These are phyloP conservation scores for Peromyscus melanophrys DNA, from an alignment of 2,797 vertebrate species.

Conservation along the genomic window DNA sequence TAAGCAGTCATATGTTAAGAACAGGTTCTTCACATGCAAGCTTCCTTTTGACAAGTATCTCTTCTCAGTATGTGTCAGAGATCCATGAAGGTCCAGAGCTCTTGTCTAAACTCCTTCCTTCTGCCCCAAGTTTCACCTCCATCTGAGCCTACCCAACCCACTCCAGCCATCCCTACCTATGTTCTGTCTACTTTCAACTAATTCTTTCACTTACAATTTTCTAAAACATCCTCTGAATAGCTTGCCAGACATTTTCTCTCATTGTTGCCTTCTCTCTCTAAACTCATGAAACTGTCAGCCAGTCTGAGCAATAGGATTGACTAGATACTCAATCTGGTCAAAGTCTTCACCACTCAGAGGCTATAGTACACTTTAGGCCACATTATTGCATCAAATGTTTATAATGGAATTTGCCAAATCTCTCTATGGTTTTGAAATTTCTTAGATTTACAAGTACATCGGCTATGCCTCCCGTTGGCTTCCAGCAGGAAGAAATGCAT, in stretches of 20 bases:
- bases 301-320: neutral
- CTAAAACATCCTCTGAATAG: neutral
- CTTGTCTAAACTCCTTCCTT: neutral
- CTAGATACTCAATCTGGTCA: neutral
- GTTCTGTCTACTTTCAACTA: neutral
- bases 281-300: neutral
- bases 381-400: neutral
- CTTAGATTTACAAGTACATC: constrained; percentile 78
- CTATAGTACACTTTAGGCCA: neutral
- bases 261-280: neutral
- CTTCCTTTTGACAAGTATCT: neutral
- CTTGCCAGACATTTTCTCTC: neutral
- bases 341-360: neutral
- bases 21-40: fast-evolving
- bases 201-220: neutral
- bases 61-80: neutral
- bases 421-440: constrained; percentile 52
- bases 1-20: neutral
- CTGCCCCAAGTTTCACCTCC: neutral
- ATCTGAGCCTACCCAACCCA: neutral
- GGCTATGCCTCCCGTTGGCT: constrained; percentile 76
- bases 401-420: constrained; percentile 7
- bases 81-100: neutral
- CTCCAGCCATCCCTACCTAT: neutral
- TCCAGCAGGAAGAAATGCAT: constrained; percentile 60